Base-by-base conservation (phyloP, 1,140 invertebrate species). In the Brachystomella parvula region DNA sequence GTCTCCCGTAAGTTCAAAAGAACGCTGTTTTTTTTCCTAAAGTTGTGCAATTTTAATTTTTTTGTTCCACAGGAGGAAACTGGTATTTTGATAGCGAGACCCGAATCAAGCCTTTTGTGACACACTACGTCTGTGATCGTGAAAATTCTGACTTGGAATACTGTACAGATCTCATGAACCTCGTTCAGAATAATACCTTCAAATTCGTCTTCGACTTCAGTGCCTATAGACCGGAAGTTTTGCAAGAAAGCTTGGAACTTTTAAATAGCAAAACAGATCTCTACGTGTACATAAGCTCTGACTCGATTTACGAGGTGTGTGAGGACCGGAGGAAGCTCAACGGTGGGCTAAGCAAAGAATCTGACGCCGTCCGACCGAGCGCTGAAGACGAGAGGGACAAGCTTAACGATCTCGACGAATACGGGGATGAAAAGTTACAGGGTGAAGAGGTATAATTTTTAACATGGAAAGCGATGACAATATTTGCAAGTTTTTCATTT, bases 241-340 rank as follows among this genome's bases (percentile, higher is more conserved):
- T 80, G 21, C 66, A 63, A 28, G 75, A 79, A 33, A 73, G 75
- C 19, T 63, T 79, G 28, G 67, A 75, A 21, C 29, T 78, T 31
- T 63, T 80, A 2, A 64, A 71, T n/a, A 61, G 63, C 1, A 76
- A 76, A 63, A 67, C 76, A n/a, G 71, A 73, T 29, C 35, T 77
- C 1, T 82, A 82, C 64, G 73, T 82, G n/a, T 79, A 77, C 65
- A 81, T 82, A 30, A 81, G 79, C 67, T 77, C 78, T 0, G 81
- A 82, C 71, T 81, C 80, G 9, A 79, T 82, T 0, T 82, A 82
- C 63, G 80, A 81, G 64, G 80, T 82, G n/a, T 78, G 78, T 64
- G 68, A 72, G 49, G 63, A 1, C 12, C 47, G 44, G n/a, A 61
- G 62, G 70, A n/a, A 71, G 58, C 19, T 44, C 3, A 53, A 35